These are phyloP conservation scores for Oegoconia quadripuncta DNA, from an alignment of 2,888 invertebrate genomes.

Conservation along the genomic window DNA sequence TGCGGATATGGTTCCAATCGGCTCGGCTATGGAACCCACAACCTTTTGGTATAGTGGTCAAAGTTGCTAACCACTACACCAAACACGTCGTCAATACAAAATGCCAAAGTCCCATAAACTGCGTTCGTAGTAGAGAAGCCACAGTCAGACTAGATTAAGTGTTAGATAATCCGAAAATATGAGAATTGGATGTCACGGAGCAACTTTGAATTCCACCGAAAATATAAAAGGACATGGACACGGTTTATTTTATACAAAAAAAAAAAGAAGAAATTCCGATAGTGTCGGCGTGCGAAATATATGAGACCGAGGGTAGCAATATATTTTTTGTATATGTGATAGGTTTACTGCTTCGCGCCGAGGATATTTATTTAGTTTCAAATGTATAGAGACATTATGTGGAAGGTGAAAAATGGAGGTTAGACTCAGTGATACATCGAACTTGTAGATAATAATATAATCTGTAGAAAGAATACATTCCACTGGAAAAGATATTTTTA, in stretches of 20 bases:
- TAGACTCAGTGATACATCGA: no score
- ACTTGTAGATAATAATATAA: no score
- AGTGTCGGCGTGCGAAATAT: conserved; percentile 18
- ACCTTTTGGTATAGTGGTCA: no score
- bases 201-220: conserved; percentile 3
- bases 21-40: no score
- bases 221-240: not conserved
- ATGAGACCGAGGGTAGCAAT: conserved; percentile 14
- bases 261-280: conserved; percentile 10
- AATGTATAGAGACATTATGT: conserved; percentile 1
- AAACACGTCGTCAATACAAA: no score
- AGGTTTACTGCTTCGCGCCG: conserved; percentile 13
- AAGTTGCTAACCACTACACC: no score
- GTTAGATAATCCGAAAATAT: conserved; percentile 2
- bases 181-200: conserved; percentile 5
- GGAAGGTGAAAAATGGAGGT: not conserved
- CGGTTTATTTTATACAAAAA: conserved; percentile 16
- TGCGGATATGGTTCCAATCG: no score
- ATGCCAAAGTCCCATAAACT: no score
- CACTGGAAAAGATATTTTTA: no score
- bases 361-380: conserved; percentile 17
- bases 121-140: no score
- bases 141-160: no score
- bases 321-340: conserved; percentile 20
- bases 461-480: no score